Conservation (phyloP, 2,113 vertebrate species). For the Mirounga angustirostris region DNA sequence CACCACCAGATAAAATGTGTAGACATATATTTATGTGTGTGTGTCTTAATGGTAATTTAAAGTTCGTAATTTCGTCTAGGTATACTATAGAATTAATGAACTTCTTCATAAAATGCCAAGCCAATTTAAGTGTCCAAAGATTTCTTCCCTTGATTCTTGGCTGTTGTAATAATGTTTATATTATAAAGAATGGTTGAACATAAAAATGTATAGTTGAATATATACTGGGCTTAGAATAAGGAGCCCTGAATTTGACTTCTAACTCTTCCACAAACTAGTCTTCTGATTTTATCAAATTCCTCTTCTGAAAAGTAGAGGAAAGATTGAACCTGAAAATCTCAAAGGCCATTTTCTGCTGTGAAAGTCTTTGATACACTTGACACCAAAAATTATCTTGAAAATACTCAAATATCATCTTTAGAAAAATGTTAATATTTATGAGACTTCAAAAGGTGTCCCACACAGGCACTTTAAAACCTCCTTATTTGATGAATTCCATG, state of each 20-base stretch:
- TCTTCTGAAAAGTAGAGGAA: slow-evolving; percentile 3
- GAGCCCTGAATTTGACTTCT: background rate
- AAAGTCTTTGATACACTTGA: slow-evolving; percentile 32
- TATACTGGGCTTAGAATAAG: background rate
- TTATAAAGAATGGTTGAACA: background rate
- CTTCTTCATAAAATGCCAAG: background rate
- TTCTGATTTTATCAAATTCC: background rate
- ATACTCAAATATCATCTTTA: slow-evolving; percentile 32
- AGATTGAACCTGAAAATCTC: background rate
- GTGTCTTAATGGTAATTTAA: background rate
- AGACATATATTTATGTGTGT: background rate
- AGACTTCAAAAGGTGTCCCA: slow-evolving; percentile 36
- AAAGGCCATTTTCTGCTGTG: slow-evolving; percentile 28
- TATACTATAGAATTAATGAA: slow-evolving; percentile 12
- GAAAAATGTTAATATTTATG: slow-evolving; percentile 68
- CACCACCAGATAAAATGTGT: background rate
- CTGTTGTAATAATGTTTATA: background rate
- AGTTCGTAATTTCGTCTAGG: slow-evolving; percentile 12
- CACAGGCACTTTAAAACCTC: slow-evolving; percentile 15
- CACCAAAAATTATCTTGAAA: slow-evolving; percentile 31
- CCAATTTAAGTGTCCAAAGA: slow-evolving; percentile 2
- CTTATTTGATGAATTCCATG: slow-evolving; percentile 28
- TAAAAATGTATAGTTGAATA: background rate
- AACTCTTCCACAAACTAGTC: background rate
- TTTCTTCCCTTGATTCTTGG: background rate